Evolutionary conservation across 2,113 vertebrate species (phyloP), one percentile per base, ranked within the genome.

Genomic region (Cheilinus undulatus): DNA sequence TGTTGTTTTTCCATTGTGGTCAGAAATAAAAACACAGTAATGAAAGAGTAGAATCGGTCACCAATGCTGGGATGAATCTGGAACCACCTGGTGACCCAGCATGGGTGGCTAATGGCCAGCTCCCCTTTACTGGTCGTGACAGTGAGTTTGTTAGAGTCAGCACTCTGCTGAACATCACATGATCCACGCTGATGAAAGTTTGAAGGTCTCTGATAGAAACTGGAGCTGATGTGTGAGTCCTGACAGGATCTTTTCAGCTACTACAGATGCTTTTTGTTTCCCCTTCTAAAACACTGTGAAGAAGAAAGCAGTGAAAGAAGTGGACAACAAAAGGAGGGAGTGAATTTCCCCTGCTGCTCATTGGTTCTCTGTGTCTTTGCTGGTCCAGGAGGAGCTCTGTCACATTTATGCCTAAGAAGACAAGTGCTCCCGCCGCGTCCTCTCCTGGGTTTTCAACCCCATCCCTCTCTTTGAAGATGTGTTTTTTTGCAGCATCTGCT

Each of bases 401-500:
- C 86, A 89, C 86, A 82, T 88, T 86, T 54, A 83, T 83, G 85
- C 88, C 84, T 85, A 74, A 87, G 78, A 91, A 91, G 87, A 83
- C 83, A 86, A 89, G 86, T 86, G 85, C 86, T 91, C 91, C 89
- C 75, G 72, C 85, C 69, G 85, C 86, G 87, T 77, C 78, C 66
- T 90, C 91, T 91, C 92, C 79, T 87, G 90, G 89, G 89, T 87
- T 90, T 83, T 88, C 82, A 83, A 71, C 72, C 85, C 73, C 73
- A 89, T 83, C 63, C 72, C 59, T 83, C 84, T 69, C 92, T 92
- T 90, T 92, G 88, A 92, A 91, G 88, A 91, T 86, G 20, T 69
- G 24, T 65, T 74, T 71, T 90, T 89, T 66, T 92, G 92, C 92
- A 91, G 86, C 82, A 87, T 91, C 85, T 90, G 89, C 89, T 86